Percentiles rank a stretch among this genome's conserved stretches.
These are phyloP conservation scores for Halichoeres trimaculatus DNA, from an alignment of 2,113 vertebrate genomes.

Conservation along the genomic window DNA sequence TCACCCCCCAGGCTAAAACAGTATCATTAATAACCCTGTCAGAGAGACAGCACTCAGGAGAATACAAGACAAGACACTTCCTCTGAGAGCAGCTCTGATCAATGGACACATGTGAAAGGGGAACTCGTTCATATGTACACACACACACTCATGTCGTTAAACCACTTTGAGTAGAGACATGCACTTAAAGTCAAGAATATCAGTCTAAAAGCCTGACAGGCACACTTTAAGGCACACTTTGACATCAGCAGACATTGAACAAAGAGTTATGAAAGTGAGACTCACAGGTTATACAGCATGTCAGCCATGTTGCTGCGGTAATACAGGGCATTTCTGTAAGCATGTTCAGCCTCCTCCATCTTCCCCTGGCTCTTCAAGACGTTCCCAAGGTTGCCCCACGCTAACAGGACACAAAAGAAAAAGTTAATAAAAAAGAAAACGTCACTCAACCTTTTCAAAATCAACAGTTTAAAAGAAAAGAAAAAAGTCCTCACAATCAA, in stretches of 20 bases:
- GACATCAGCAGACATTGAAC: not conserved
- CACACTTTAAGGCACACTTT: not conserved
- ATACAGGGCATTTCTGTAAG: conserved; percentile 97
- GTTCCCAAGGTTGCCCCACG: conserved; percentile 99
- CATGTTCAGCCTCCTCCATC: conserved; percentile 94
- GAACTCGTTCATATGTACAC: conserved; percentile 14
- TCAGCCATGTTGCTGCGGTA: conserved; percentile 99
- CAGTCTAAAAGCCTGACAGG: not conserved
- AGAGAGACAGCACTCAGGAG: conserved; percentile 50
- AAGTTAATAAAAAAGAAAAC: conserved; percentile 34
- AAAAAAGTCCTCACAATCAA: conserved; percentile 11
- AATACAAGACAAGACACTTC: conserved; percentile 63
- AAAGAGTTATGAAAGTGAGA: conserved; percentile 40
- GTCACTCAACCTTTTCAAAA: not conserved
- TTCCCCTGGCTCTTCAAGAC: conserved; percentile 99
- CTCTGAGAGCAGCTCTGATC: conserved; percentile 62
- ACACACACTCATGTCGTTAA: not conserved
- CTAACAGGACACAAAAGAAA: conserved; percentile 78
- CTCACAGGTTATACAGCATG: conserved; percentile 99
- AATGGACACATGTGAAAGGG: conserved; percentile 45
- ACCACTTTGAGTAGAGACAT: not conserved
- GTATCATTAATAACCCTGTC: conserved; percentile 67
- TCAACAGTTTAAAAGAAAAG: not conserved
- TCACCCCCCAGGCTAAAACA: conserved; percentile 39
- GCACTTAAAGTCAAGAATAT: not conserved